These are phyloP conservation scores for Gasterosteus nipponicus DNA, from an alignment of 2,113 vertebrate genomes.

Conservation along the genomic window DNA sequence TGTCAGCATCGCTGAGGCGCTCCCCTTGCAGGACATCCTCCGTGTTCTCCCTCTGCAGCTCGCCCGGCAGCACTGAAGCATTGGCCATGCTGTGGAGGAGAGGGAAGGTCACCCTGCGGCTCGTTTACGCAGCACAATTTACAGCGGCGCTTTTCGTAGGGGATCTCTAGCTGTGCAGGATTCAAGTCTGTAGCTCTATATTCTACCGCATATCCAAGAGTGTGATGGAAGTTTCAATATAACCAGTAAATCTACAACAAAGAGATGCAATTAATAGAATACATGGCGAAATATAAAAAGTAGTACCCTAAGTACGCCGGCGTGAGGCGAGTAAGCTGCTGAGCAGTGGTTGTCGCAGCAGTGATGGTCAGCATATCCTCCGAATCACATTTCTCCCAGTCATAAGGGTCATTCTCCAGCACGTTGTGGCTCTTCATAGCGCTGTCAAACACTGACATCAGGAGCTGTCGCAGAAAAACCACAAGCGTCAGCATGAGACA, in stretches of 20 bases:
- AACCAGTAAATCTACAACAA: not conserved
- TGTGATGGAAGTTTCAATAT: slow-evolving; percentile 14
- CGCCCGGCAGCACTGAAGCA: slow-evolving; percentile 94
- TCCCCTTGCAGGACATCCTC: slow-evolving; percentile 99
- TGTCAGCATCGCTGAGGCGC: slow-evolving; percentile 96
- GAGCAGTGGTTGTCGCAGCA: slow-evolving; percentile 88
- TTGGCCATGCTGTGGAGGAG: slow-evolving; percentile 92
- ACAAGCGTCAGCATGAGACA: slow-evolving; percentile 33
- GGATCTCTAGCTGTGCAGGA: slow-evolving; percentile 55
- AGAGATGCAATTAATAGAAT: not conserved
- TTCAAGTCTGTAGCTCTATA: slow-evolving; percentile 20
- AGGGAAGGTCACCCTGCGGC: slow-evolving; percentile 58
- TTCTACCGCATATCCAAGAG: not conserved
- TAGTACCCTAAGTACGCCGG: slow-evolving; percentile 93
- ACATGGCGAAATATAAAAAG: not conserved
- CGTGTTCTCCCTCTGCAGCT: slow-evolving; percentile 95
- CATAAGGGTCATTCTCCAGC: slow-evolving; percentile 93
- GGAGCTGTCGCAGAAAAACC: slow-evolving; percentile 82
- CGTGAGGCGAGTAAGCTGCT: slow-evolving; percentile 94
- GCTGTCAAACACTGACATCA: slow-evolving; percentile 94
- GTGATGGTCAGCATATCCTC: slow-evolving; percentile 90
- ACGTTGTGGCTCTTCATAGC: slow-evolving; percentile 93
- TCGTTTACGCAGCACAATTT: slow-evolving; percentile 49
- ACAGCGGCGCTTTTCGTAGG: slow-evolving; percentile 52
- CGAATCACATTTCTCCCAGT: slow-evolving; percentile 95